These are phyloP conservation scores for Plagodis pulveraria DNA, from an alignment of 2,888 invertebrate species.

Conservation along the genomic window DNA sequence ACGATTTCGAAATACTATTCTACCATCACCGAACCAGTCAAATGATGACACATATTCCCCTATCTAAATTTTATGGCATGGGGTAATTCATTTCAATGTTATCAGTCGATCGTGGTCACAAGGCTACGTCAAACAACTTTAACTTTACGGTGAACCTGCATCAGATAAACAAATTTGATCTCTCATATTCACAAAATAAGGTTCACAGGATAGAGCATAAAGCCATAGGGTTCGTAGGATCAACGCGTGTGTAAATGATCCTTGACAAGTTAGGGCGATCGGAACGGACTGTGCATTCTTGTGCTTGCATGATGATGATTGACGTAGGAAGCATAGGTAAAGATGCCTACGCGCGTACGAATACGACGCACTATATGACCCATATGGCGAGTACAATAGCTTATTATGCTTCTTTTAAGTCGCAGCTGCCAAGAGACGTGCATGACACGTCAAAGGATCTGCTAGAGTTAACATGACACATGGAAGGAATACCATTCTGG, in stretches of 20 bases:
- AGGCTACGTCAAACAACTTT: constrained; percentile 10
- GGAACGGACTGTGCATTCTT: constrained; percentile 19
- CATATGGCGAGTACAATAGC: constrained; percentile 32
- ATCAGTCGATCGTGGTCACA: constrained; percentile 17
- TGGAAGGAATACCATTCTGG: neutral
- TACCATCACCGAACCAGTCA: neutral
- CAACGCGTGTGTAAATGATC: neutral
- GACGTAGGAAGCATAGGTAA: constrained; percentile 29
- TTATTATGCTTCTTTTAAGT: constrained; percentile 4
- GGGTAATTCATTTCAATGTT: constrained; percentile 18
- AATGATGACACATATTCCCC: constrained; percentile 13
- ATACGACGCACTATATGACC: constrained; percentile 20
- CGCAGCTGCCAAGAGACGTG: neutral
- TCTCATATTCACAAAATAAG: neutral
- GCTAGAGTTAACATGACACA: neutral
- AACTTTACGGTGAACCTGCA: constrained; percentile 2
- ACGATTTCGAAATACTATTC: neutral
- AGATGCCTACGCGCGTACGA: constrained; percentile 16
- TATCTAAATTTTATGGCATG: constrained; percentile 20
- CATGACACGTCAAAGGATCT: constrained; percentile 5
- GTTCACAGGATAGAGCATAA: neutral
- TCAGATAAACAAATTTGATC: constrained; percentile 3
- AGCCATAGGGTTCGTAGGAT: neutral
- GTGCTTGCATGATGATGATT: constrained; percentile 31
- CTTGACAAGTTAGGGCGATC: constrained; percentile 12